These are phyloP conservation scores for Brienomyrus longianalis DNA, from an alignment of 2,113 vertebrate genomes.

Conservation along the genomic window DNA sequence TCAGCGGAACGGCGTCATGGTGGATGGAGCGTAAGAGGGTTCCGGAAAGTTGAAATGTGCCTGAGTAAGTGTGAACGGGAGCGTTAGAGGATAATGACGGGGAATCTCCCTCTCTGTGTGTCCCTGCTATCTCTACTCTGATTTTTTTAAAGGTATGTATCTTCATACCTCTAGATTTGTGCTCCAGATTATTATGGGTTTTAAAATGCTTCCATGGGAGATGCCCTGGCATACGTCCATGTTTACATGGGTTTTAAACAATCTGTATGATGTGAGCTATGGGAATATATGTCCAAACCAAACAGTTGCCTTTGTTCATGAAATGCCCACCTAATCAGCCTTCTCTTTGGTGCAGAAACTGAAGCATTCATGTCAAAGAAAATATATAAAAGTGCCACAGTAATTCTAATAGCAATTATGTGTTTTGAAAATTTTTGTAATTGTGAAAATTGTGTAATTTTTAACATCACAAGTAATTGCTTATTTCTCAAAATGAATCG, in stretches of 20 bases:
- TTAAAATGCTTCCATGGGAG: neutral
- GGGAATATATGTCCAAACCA: neutral
- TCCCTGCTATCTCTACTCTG: neutral
- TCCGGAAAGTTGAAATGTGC: constrained; percentile 47
- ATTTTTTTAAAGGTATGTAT: neutral
- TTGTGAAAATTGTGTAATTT: constrained; percentile 20
- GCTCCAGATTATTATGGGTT: constrained; percentile 9
- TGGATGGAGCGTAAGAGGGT: constrained; percentile 51
- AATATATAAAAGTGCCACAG: neutral
- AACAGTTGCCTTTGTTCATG: neutral
- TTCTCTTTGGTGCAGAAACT: neutral
- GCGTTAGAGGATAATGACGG: constrained; percentile 34
- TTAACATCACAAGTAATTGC: neutral
- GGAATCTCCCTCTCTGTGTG: constrained; percentile 17
- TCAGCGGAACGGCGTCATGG: neutral
- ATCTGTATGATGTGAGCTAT: neutral
- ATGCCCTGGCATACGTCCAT: neutral
- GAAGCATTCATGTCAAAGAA: neutral
- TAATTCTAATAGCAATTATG: constrained; percentile 29
- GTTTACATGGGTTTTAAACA: neutral
- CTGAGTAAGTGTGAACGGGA: constrained; percentile 45
- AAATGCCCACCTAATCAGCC: neutral
- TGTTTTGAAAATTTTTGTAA: constrained; percentile 25
- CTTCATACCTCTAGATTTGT: neutral
- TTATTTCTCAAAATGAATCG: constrained; percentile 29